A percentile compares a stretch with the other conserved stretches of the same genome.
Evolutionary conservation across 2,797 vertebrate species (phyloP).

Genomic region (Holocentrus rufus): DNA sequence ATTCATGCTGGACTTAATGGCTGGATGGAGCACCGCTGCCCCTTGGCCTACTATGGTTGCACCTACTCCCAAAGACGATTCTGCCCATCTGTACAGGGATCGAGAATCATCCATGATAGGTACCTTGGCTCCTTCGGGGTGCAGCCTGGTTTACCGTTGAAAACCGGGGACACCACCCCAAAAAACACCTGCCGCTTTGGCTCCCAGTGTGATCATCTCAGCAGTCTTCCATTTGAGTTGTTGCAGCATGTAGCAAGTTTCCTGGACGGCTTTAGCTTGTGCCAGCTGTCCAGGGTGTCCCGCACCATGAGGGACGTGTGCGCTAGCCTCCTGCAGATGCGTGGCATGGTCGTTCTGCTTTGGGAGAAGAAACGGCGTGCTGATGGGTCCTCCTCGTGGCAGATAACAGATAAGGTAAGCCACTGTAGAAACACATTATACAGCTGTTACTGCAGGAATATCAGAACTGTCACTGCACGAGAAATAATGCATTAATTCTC

Average conservation of each 20-base stretch:
- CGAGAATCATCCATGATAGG: slow-evolving; percentile 94
- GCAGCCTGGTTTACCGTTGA: slow-evolving; percentile 85
- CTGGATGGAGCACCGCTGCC: slow-evolving; percentile 99
- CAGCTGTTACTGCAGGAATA: too few species aligned
- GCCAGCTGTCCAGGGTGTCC: slow-evolving; percentile 95
- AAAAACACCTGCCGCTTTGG: slow-evolving; percentile 77
- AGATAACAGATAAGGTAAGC: slow-evolving; percentile 94
- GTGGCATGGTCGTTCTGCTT: slow-evolving; percentile 97
- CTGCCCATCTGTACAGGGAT: slow-evolving; percentile 95
- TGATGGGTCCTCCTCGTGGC: slow-evolving; percentile 91
- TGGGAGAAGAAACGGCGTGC: slow-evolving; percentile 91
- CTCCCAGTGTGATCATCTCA: slow-evolving; percentile 87
- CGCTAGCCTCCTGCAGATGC: slow-evolving; percentile 92
- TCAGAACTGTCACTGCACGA: not conserved
- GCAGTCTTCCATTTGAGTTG: slow-evolving; percentile 93
- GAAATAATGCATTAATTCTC: accelerated
- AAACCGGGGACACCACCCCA: slow-evolving; percentile 72
- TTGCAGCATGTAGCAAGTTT: slow-evolving; percentile 94
- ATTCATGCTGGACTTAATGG: slow-evolving; percentile 99
- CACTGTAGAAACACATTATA: not conserved
- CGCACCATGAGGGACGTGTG: slow-evolving; percentile 96
- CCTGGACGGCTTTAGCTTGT: slow-evolving; percentile 96
- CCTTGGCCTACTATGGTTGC: slow-evolving; percentile 97
- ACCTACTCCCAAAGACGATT: slow-evolving; percentile 97
- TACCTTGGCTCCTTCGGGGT: slow-evolving; percentile 96